Evolutionary conservation across 1,140 invertebrate species (phyloP).

Genomic region (Hirudo medicinalis): DNA sequence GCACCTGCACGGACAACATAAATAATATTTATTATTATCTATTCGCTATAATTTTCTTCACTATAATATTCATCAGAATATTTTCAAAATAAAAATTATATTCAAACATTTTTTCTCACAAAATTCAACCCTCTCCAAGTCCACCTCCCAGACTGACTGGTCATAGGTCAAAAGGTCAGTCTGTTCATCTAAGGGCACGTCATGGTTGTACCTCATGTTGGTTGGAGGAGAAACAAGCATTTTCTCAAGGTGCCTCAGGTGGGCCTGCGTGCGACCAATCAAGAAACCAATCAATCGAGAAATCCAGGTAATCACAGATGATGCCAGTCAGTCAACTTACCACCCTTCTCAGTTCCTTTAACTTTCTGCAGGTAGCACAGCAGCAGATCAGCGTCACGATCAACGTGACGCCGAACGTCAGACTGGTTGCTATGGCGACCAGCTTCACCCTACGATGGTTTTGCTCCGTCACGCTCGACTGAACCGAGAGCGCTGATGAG

Average conservation of each 20-base stretch:
- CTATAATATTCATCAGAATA: neutral
- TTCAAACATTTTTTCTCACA: neutral
- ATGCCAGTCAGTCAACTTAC: neutral
- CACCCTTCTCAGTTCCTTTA: neutral
- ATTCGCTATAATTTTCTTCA: neutral
- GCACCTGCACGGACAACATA: neutral
- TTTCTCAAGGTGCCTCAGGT: constrained; percentile 33
- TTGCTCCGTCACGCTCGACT: neutral
- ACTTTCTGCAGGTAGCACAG: neutral
- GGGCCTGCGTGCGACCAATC: neutral
- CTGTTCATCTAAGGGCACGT: constrained; percentile 74
- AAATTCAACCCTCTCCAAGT: neutral
- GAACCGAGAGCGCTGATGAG: neutral
- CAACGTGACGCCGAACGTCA: too few species aligned
- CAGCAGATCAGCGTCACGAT: neutral
- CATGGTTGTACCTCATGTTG: constrained; percentile 64
- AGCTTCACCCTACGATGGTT: neutral
- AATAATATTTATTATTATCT: too few species aligned
- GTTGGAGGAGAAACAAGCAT: constrained; percentile 61
- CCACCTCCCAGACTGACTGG: constrained; percentile 27
- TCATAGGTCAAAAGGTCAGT: constrained; percentile 80
- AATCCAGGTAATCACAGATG: neutral
- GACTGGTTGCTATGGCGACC: neutral
- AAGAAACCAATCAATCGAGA: neutral
- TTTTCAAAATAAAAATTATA: neutral